Evolutionary conservation across 2,113 vertebrate species (phyloP).

Genomic region (Mobula birostris): DNA sequence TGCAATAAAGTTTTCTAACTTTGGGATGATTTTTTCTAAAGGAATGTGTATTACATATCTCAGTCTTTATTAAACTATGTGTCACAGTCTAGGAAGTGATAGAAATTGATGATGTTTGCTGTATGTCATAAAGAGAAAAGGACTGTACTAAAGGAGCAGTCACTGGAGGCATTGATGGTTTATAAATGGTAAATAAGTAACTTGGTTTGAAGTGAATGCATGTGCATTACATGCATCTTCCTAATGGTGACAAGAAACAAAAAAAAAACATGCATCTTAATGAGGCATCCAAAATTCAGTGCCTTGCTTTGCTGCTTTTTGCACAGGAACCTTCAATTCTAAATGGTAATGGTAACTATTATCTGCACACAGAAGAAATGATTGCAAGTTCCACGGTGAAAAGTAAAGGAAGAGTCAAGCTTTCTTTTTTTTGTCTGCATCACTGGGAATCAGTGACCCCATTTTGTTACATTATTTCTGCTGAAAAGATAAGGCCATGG

Average conservation of each 20-base stretch:
- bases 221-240: not conserved
- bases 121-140: not conserved
- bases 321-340: not conserved
- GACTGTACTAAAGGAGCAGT: not conserved
- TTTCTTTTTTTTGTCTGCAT: not conserved
- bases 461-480: not conserved
- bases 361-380: not conserved
- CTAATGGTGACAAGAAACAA: not conserved
- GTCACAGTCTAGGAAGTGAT: not conserved
- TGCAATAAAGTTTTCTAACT: not conserved
- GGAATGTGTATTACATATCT: not conserved
- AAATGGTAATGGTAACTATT: not conserved
- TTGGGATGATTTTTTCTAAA: not conserved
- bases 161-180: not conserved
- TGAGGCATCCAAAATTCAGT: not conserved
- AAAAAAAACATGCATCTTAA: not conserved
- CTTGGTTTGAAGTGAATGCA: not conserved
- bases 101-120: not conserved
- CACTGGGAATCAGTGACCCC: not conserved
- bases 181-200: not conserved
- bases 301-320: not conserved
- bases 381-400: not conserved
- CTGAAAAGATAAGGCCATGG: not conserved
- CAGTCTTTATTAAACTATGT: not conserved
- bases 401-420: not conserved